Evolutionary conservation across 2,113 vertebrate species (phyloP), one percentile per base, ranked within the genome.

Genomic region (Cephalophus harveyi): DNA sequence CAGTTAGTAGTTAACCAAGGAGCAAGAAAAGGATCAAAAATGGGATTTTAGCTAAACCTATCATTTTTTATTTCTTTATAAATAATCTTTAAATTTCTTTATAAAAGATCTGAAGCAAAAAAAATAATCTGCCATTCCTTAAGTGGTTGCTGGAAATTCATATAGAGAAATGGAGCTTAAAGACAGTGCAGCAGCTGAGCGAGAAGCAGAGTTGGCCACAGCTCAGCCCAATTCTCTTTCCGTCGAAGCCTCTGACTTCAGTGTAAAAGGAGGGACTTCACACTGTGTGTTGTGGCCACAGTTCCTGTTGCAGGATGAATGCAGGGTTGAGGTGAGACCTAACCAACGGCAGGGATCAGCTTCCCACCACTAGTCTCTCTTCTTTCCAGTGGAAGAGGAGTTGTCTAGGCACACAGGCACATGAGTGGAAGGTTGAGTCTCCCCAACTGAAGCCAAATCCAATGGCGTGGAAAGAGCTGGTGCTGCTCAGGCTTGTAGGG

Each of bases 31-130:
- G 17, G n/a, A 27, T 76, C 3, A 19, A 87, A 87, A 83, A 64
- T 27, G 9, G 85, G 43, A 21, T 14, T 79, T 95, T 59, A 60
- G 7, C 16, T 16, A 36, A 92, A 28, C 3, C 16, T 16, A 6
- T 40, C 50, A 17, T 7, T 43, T 89, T 89, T 27, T 15, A 43
- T 59, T 88, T 89, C 21, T 93, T 30, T 89, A 78, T 16, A 79
- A 78, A 60, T 78, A 33, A 87, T 16, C 21, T 89, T 55, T 30
- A 5, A 1, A 16, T 78, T 87, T 93, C 10, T 86, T 86, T 87
- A 52, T 86, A 36, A 71, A 91, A 96, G 12, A 87, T 46, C 8
- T 7, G 52, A 82, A 92, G 71, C 16, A 81, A 87, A 30, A 33
- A 43, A 27, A 54, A 28, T 33, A 57, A 48, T 7, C 28, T 25